These are phyloP conservation scores for Matsumurasca onukii DNA, from an alignment of 1,140 invertebrate species.

Conservation along the genomic window DNA sequence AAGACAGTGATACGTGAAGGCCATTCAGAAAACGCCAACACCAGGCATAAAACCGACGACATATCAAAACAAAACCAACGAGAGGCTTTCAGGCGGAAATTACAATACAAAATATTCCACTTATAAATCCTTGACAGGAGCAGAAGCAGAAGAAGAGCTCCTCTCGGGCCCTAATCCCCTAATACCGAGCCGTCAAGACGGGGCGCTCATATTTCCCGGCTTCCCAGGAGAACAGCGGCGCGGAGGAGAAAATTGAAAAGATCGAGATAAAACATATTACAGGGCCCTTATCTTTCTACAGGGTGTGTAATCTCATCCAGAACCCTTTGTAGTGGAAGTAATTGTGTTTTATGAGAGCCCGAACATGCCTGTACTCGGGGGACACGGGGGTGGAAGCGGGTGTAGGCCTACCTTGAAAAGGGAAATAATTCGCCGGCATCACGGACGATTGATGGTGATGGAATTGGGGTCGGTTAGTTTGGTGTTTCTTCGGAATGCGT, in stretches of 20 bases:
- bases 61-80: too few relatives aligned
- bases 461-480: too few relatives aligned
- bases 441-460: constrained; percentile 14
- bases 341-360: constrained; percentile 29
- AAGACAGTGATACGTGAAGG: too few relatives aligned
- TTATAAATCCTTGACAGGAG: neutral
- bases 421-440: constrained; percentile 14
- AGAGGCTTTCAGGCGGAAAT: too few relatives aligned
- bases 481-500: too few relatives aligned
- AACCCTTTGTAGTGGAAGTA: constrained; percentile 28
- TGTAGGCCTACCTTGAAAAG: too few relatives aligned
- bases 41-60: too few relatives aligned
- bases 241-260: constrained; percentile 31
- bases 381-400: constrained; percentile 7
- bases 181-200: constrained; percentile 13
- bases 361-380: neutral
- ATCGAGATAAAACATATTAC: constrained; percentile 32
- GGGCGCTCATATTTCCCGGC: neutral
- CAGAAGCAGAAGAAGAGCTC: neutral
- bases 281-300: constrained; percentile 27
- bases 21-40: too few relatives aligned
- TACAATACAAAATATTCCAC: neutral
- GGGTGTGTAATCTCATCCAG: constrained; percentile 24
- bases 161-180: neutral
- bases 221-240: too few relatives aligned